A percentile compares a stretch with the other conserved stretches of the same genome.
These are phyloP conservation scores for Meliscaeva auricollis DNA, from an alignment of 2,888 invertebrate genomes.

Conservation along the genomic window DNA sequence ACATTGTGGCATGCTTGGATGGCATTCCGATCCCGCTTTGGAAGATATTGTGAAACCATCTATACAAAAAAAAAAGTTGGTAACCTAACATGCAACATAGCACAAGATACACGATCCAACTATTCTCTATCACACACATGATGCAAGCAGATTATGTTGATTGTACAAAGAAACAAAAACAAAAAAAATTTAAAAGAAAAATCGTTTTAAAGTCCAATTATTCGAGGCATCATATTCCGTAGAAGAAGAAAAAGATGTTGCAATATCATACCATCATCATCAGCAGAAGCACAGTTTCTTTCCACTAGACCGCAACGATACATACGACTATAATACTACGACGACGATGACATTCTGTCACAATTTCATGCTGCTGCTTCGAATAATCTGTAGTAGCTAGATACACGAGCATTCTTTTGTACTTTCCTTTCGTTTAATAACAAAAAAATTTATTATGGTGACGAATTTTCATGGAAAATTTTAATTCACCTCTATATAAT, in stretches of 20 bases:
- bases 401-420: slow-evolving; percentile 3
- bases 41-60: slow-evolving; percentile 52
- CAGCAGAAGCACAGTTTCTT: slow-evolving; percentile 1
- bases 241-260: slow-evolving; percentile 47
- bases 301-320: slow-evolving; percentile 37
- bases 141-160: slow-evolving; percentile 48
- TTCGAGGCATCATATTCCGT: slow-evolving; percentile 45
- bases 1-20: slow-evolving; percentile 62
- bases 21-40: slow-evolving; percentile 24
- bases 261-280: slow-evolving; percentile 9
- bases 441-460: slow-evolving; percentile 31
- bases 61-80: too few relatives aligned
- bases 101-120: slow-evolving; percentile 19
- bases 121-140: slow-evolving; percentile 6
- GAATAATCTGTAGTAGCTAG: slow-evolving; percentile 33
- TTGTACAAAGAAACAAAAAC: not conserved
- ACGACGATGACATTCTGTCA: slow-evolving; percentile 34
- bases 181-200: not conserved
- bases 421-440: slow-evolving; percentile 23
- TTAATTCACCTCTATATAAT: slow-evolving; percentile 25
- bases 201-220: slow-evolving; percentile 52
- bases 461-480: slow-evolving; percentile 67
- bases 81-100: slow-evolving; percentile 17
- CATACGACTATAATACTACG: not conserved
- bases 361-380: slow-evolving; percentile 63